Percentiles rank a stretch among this genome's conserved stretches.
These are phyloP conservation scores for Phasia obesa DNA, from an alignment of 2,888 invertebrate genomes.

Conservation along the genomic window DNA sequence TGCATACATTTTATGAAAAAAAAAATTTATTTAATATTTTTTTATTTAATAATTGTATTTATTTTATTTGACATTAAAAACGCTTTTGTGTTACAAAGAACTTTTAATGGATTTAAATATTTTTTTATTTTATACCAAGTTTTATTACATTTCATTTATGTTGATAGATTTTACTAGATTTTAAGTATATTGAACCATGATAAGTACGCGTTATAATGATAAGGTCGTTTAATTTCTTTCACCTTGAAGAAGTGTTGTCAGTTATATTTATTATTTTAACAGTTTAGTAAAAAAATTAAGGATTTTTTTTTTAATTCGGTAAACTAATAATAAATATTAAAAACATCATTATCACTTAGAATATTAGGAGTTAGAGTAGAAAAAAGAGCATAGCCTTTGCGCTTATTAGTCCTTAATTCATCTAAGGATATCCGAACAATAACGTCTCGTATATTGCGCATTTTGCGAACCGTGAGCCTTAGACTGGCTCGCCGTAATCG, in stretches of 20 bases:
- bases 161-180: not conserved
- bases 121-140: not conserved
- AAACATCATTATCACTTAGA: too few relatives aligned
- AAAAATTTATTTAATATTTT: slow-evolving; percentile 2
- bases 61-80: slow-evolving; percentile 4
- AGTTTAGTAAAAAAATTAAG: too few relatives aligned
- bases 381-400: too few relatives aligned
- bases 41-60: slow-evolving; percentile 14
- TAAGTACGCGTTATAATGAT: not conserved
- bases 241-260: not conserved
- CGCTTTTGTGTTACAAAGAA: not conserved
- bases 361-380: too few relatives aligned
- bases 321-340: too few relatives aligned
- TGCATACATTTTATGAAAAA: slow-evolving; percentile 4
- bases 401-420: too few relatives aligned
- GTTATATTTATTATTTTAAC: too few relatives aligned
- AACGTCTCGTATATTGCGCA: too few relatives aligned
- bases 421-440: too few relatives aligned
- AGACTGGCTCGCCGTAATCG: too few relatives aligned
- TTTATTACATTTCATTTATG: slow-evolving; percentile 18
- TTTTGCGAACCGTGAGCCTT: too few relatives aligned
- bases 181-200: not conserved
- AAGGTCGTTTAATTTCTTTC: not conserved
- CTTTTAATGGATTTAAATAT: slow-evolving; percentile 9
- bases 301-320: too few relatives aligned